phyloP scores from a whole-genome alignment of 1,140 invertebrate species.

The Drosophila yakuba region DNA sequence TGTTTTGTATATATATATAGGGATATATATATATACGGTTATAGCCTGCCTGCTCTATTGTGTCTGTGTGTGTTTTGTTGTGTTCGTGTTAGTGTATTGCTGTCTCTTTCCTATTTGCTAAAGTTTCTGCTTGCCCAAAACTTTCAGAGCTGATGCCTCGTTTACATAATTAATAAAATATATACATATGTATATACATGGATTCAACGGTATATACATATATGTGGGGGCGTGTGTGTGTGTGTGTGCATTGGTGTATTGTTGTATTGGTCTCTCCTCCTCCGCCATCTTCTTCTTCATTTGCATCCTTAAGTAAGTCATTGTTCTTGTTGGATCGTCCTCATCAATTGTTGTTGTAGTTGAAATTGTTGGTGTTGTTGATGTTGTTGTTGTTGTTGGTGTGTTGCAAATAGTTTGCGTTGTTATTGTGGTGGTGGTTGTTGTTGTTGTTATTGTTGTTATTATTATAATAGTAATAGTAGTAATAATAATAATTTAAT shows the following conservation, averaged over 20 bases:
- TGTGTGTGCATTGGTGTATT: conserved; percentile 25
- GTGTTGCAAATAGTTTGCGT: conserved; percentile 43
- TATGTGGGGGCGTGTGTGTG: conserved; percentile 32
- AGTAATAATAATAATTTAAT: conserved; percentile 85
- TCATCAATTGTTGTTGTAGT: conserved; percentile 72
- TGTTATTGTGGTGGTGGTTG: conserved; percentile 56
- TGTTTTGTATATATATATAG: not conserved
- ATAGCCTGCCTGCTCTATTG: conserved; percentile 57
- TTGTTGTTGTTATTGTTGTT: conserved; percentile 76
- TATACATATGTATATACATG: conserved; percentile 76
- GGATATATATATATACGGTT: conserved; percentile 48
- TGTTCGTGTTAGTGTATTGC: conserved; percentile 27
- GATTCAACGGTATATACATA: conserved; percentile 53
- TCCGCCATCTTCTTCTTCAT: conserved; percentile 11
- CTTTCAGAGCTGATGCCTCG: conserved; percentile 56
- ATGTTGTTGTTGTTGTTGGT: conserved; percentile 31
- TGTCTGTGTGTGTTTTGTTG: conserved; percentile 30
- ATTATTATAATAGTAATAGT: conserved; percentile 84
- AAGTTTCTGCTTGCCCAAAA: conserved; percentile 35
- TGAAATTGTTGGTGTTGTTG: conserved; percentile 50
- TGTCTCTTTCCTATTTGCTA: conserved; percentile 66
- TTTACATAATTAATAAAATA: conserved; percentile 79
- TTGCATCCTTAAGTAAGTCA: conserved; percentile 68
- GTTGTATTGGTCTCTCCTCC: conserved; percentile 30
- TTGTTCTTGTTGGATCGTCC: conserved; percentile 63